Evolutionary conservation across 92 coral and sea anemone species (phyloP).

Genomic region (Actinernus sp.): DNA sequence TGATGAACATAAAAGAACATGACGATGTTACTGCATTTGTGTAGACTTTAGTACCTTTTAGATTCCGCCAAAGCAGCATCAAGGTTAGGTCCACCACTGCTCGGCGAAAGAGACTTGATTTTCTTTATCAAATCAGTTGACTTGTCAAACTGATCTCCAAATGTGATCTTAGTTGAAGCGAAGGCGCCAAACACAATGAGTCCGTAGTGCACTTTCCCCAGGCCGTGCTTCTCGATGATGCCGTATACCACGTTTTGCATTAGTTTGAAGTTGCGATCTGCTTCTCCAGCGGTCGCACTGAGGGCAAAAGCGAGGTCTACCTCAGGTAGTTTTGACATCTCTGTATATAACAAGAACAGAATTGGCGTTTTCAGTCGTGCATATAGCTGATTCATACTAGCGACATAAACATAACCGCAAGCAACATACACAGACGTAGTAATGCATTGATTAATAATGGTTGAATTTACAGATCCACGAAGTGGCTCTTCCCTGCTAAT

Average conservation of each 20-base stretch:
- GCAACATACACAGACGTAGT: no score
- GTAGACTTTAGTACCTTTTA: no score
- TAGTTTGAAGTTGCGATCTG: constrained; percentile 65
- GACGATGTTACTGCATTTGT: no score
- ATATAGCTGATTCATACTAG: not conserved
- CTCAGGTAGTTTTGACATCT: constrained; percentile 14
- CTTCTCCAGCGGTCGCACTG: constrained; percentile 79
- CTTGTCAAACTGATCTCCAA: constrained; percentile 32
- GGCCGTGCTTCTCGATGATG: constrained; percentile 66
- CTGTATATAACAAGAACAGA: constrained; percentile 18
- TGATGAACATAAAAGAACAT: no score
- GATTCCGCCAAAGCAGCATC: constrained; percentile 68
- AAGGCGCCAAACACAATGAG: constrained; percentile 66
- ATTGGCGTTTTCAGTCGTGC: not conserved
- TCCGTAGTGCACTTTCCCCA: constrained; percentile 68
- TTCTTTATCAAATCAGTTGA: not conserved
- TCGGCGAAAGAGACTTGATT: not conserved
- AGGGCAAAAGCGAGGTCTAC: constrained; percentile 76
- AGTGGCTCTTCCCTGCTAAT: no score
- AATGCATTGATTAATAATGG: not conserved
- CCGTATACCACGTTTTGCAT: constrained; percentile 65
- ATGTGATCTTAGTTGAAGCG: constrained; percentile 47
- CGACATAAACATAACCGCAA: no score
- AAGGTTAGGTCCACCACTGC: constrained; percentile 59
- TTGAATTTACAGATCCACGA: no score